A percentile compares a stretch with the other conserved stretches of the same genome.
phyloP scores from a whole-genome alignment of 30 jellyfish, hydroid and myxozoan species.

The Hydra vulgaris region DNA sequence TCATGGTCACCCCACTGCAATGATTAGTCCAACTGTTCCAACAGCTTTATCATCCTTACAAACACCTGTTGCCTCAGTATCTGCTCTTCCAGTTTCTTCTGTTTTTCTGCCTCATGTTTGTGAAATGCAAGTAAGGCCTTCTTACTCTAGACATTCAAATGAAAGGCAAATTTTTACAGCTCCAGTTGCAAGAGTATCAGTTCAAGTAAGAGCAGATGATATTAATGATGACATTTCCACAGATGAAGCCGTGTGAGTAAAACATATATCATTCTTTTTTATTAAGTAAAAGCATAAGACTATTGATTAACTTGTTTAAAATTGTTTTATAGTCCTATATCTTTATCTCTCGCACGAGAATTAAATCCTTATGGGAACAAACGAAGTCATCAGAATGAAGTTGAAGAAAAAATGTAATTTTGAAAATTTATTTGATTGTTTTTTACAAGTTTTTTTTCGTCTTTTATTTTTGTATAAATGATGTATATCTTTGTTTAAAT shows the following conservation, averaged over 20 bases:
- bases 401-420: neutral
- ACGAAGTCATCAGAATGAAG: neutral
- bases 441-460: too few relatives aligned
- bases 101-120: conserved; percentile 15
- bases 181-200: conserved; percentile 40
- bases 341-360: neutral
- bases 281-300: neutral
- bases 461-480: neutral
- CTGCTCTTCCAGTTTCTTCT: conserved; percentile 19
- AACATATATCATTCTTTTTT: neutral
- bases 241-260: conserved; percentile 12
- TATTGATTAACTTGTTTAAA: neutral
- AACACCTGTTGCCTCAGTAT: conserved; percentile 25
- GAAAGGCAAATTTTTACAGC: conserved; percentile 35
- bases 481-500: too few relatives aligned
- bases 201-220: conserved; percentile 20
- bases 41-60: conserved; percentile 29
- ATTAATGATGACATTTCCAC: neutral
- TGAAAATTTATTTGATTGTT: too few relatives aligned
- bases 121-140: conserved; percentile 35
- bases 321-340: neutral
- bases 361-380: neutral
- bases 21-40: conserved; percentile 98
- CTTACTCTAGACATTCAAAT: conserved; percentile 43
- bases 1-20: conserved; percentile 91